Evolutionary conservation across 2,113 vertebrate species (phyloP), one percentile per base, ranked within the genome.

Genomic region (Oreotrochilus melanogaster): DNA sequence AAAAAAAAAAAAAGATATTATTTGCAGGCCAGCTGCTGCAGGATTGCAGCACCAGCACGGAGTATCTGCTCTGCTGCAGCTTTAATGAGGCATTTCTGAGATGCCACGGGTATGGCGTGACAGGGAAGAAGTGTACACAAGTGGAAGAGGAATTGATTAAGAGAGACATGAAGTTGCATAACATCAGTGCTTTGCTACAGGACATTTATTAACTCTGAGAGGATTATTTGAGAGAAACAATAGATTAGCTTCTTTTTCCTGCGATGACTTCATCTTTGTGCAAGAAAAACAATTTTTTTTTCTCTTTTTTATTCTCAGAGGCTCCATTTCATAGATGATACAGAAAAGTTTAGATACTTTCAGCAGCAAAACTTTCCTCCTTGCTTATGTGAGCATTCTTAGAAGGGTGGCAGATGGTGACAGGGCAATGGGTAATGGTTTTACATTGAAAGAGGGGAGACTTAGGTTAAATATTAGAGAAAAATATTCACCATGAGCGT

Each of bases 131-230:
- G 83, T 66, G 64, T 6, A 60, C 86, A 47, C 58, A 66, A 80
- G 88, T 33, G 79, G 79, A 86, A 93, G 50, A 66, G 56, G 88
- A 93, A 93, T 84, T 86, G 76, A 94, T 93, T 88, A 60, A 84
- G 83, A 61, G 72, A 84, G 75, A 78, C 79, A 51, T 0, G 4
- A 39, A 70, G 47, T 93, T 96, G 92, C 86, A 31, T 83, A 96
- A 95, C 47, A 9, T 58, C 75, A 70, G 37, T 18, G 3, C 37
- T 81, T 71, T 92, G 83, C 67, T 42, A 7, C 23, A 24, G 48
- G 60, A 43, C 51, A 58, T 33, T 83, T 31, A 86, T 90, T 93
- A 91, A 74, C 60, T 81, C 47, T 56, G 54, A 88, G 90, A 73
- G 67, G 72, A 48, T 24, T 23, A 10, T 54, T 54, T 24, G 3